Evolutionary conservation across 2,797 vertebrate genomes (phyloP), one percentile per base, ranked within the genome.

Genomic region (Ctenopoma kingsleyae): DNA sequence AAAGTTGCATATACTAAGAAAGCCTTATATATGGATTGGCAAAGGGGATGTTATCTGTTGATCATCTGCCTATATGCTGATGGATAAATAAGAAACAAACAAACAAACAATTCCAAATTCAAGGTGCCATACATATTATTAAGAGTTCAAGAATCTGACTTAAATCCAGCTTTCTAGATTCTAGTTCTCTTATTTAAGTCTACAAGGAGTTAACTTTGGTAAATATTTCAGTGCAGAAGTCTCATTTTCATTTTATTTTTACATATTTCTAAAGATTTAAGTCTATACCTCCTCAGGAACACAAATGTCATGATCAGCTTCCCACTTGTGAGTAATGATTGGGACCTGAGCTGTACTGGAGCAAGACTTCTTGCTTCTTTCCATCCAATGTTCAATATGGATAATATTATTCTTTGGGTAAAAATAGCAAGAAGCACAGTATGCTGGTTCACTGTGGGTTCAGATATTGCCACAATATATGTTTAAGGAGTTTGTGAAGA

Each of bases 201-300:
- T 9, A 8, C 4, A 41, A 2, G 4, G 27, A 53, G 22, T 48
- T 71, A 53, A 44, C 27, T 23, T 19, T 67, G 13, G 49, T 70
- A 67, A 71, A 75, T 73, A 74, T 64, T 75, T 68, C 1, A 8
- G 17, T 7, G n/a, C 43, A 61, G 23, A 63, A 47, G 7, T 72
- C 8, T 48, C 10, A 55, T 64, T 62, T 70, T 35, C 0, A 19
- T 56, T 69, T 55, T 22, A 6, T 44, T 44, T 44, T n/a, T 3
- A 59, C 43, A 55, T 41, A 57, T 63, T 66, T 69, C 15, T 17
- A 30, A 63, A 32, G 17, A 68, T 68, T 61, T 19, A 52, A 54
- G 40, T 52, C 19, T 6, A 47, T 66, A 60, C 16, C 44, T 64
- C 20, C 22, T 44, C 36, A 49, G 54, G 6, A 70, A 54, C 52